Conservation (phyloP, 2,113 vertebrate genomes). For the Rhabdomys dilectus region DNA sequence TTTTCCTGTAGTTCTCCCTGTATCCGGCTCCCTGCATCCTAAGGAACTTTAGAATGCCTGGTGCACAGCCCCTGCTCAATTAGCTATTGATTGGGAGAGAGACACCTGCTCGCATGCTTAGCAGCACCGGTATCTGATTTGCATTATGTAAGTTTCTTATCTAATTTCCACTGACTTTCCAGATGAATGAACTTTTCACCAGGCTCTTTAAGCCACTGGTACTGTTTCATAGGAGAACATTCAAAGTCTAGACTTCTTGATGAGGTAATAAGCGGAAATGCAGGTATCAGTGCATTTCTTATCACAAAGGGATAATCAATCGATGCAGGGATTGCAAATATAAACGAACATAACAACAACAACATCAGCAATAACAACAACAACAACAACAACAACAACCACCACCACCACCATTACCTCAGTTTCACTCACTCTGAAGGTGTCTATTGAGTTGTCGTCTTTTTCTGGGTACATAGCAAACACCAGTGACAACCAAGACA, state of each 20-base stretch:
- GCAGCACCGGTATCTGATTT: neutral
- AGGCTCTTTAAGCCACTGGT: constrained; percentile 21
- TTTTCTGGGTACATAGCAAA: neutral
- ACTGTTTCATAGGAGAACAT: constrained; percentile 14
- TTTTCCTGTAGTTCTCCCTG: neutral
- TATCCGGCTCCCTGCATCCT: neutral
- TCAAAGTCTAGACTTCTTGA: constrained; percentile 8
- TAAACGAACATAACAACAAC: neutral
- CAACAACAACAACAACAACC: too few species aligned
- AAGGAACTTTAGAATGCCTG: constrained; percentile 25
- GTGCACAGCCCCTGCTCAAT: constrained; percentile 60
- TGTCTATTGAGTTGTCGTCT: neutral
- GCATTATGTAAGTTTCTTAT: constrained; percentile 44
- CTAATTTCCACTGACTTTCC: constrained; percentile 49
- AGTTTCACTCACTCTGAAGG: neutral
- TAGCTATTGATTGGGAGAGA: constrained; percentile 54
- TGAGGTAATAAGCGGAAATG: neutral
- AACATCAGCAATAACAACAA: neutral
- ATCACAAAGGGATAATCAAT: neutral
- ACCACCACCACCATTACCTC: neutral
- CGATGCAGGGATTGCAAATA: neutral
- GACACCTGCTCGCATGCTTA: neutral
- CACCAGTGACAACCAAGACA: neutral
- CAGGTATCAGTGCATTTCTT: neutral
- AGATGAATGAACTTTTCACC: constrained; percentile 35